Conservation (phyloP, 2,888 invertebrate species). For the Coelinius sp. region DNA sequence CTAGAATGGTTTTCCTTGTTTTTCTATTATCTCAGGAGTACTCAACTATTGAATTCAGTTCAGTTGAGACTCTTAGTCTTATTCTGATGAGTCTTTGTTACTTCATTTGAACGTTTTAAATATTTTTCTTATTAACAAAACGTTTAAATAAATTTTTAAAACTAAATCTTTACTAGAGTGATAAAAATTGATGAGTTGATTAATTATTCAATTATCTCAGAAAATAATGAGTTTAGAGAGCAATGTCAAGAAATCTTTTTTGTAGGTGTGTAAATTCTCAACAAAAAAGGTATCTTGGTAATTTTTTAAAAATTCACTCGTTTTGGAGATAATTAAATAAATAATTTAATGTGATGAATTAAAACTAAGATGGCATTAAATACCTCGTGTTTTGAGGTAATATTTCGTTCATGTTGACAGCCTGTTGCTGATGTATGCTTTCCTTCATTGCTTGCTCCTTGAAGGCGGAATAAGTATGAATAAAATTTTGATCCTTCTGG, state of each 20-base stretch:
- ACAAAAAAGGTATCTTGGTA: no score
- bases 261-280: no score
- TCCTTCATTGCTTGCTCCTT: conserved; percentile 66
- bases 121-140: background rate
- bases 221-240: no score
- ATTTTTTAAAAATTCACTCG: background rate
- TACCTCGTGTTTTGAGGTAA: conserved; percentile 68
- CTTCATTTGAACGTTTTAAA: background rate
- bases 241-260: no score
- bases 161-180: background rate
- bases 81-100: conserved; percentile 24
- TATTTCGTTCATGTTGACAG: conserved; percentile 68
- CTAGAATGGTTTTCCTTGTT: background rate
- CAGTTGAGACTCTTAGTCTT: conserved; percentile 15
- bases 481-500: conserved; percentile 63
- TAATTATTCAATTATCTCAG: no score
- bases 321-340: background rate
- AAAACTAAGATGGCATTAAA: conserved; percentile 67
- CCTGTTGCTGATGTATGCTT: conserved; percentile 59
- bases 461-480: conserved; percentile 64
- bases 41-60: conserved; percentile 13
- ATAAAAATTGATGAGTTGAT: background rate
- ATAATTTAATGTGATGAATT: background rate
- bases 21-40: background rate
- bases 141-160: background rate